Evolutionary conservation across 2,113 vertebrate genomes (phyloP).

Genomic region (Athene noctua): DNA sequence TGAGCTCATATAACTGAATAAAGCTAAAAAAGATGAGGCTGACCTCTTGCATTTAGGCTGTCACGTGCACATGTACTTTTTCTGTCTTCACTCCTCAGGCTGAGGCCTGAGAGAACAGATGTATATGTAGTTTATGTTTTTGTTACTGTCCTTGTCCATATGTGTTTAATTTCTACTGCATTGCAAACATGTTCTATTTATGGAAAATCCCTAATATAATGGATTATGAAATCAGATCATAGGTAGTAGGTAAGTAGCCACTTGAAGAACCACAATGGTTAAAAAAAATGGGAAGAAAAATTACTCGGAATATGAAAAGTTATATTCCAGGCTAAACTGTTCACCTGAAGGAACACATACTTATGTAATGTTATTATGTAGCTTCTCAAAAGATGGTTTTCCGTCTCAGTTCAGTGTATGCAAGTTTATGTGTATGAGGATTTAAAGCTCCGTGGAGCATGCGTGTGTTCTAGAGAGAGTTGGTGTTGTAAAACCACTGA

Average conservation of each 20-base stretch:
- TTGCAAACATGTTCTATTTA: neutral
- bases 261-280: neutral
- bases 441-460: neutral
- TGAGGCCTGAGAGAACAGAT: neutral
- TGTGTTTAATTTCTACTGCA: neutral
- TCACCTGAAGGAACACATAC: neutral
- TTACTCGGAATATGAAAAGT: neutral
- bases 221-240: neutral
- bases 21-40: neutral
- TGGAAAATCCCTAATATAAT: neutral
- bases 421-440: neutral
- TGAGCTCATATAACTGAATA: neutral
- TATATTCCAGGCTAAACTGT: neutral
- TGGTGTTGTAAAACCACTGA: neutral
- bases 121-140: neutral
- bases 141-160: neutral
- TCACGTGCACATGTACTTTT: neutral
- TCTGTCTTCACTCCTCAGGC: neutral
- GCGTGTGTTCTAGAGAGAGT: neutral
- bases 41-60: neutral
- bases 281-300: neutral
- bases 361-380: neutral
- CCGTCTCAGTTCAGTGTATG: neutral
- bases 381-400: neutral
- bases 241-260: neutral